Conservation (phyloP, 2,797 vertebrate species). For the Propithecus perrieri region DNA sequence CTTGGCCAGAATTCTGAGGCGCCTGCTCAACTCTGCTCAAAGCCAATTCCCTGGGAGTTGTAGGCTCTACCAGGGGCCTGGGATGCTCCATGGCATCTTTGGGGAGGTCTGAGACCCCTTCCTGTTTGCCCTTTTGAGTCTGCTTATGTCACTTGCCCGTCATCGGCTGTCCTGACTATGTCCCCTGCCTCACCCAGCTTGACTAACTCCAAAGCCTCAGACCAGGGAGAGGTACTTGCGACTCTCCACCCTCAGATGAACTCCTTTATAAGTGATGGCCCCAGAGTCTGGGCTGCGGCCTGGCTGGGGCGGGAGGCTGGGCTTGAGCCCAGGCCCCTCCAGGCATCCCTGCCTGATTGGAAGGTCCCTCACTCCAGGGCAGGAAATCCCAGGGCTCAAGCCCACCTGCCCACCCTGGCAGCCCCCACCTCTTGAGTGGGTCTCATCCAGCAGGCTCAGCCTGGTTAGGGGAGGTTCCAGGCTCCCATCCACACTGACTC, state of each 20-base stretch:
- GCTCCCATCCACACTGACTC: background rate
- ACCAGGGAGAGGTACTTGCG: background rate
- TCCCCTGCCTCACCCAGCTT: background rate
- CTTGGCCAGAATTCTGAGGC: conserved; percentile 7
- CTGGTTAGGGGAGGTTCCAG: too few species aligned
- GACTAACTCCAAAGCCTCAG: background rate
- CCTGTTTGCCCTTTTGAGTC: background rate
- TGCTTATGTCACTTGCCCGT: background rate
- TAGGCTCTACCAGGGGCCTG: background rate
- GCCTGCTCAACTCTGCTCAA: background rate
- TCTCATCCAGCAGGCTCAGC: background rate
- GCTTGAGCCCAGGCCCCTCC: background rate
- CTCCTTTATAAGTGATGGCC: background rate
- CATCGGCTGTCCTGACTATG: background rate
- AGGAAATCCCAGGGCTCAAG: background rate
- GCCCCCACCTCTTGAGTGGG: background rate
- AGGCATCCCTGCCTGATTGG: background rate
- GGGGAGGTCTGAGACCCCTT: background rate
- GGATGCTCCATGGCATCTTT: background rate
- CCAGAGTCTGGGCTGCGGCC: background rate
- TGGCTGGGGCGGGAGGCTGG: background rate
- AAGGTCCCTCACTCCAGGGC: background rate
- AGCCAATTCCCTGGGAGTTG: background rate
- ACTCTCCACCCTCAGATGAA: background rate
- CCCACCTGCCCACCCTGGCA: background rate